These are phyloP conservation scores for Machaerirhynchus nigripectus DNA, from an alignment of 2,113 vertebrate genomes.

Conservation along the genomic window DNA sequence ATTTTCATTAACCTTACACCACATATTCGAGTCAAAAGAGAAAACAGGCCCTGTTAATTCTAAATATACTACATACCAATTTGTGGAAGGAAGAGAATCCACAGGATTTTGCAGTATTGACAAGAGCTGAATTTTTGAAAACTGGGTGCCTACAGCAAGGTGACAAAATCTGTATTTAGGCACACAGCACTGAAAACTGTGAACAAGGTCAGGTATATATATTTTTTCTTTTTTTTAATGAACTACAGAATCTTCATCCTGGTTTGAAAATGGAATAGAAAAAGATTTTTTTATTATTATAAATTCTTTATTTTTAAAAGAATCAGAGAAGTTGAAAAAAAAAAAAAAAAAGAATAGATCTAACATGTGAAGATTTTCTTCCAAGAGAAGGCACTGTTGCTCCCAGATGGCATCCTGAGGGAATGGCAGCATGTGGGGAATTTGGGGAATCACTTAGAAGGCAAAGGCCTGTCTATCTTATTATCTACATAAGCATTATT, in stretches of 20 bases:
- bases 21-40: not conserved
- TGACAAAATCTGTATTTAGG: not conserved
- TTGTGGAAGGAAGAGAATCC: slow-evolving; percentile 18
- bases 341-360: not conserved
- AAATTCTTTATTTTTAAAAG: not conserved
- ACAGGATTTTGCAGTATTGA: slow-evolving; percentile 2
- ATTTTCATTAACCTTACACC: slow-evolving; percentile 45
- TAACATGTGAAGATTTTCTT: not conserved
- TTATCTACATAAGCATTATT: not conserved
- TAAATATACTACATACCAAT: not conserved
- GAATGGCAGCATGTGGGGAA: not conserved
- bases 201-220: not conserved
- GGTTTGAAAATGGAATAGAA: not conserved
- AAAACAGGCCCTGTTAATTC: not conserved
- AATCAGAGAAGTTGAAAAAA: not conserved
- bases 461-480: not conserved
- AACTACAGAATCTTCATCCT: not conserved
- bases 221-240: not conserved
- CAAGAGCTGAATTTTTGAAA: not conserved
- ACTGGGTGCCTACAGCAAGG: not conserved
- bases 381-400: not conserved
- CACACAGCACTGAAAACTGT: not conserved
- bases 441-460: not conserved
- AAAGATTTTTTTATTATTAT: not conserved
- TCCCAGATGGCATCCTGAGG: not conserved